Base-by-base conservation (phyloP, 2,113 vertebrate genomes). In the Ammodramus savannarum region DNA sequence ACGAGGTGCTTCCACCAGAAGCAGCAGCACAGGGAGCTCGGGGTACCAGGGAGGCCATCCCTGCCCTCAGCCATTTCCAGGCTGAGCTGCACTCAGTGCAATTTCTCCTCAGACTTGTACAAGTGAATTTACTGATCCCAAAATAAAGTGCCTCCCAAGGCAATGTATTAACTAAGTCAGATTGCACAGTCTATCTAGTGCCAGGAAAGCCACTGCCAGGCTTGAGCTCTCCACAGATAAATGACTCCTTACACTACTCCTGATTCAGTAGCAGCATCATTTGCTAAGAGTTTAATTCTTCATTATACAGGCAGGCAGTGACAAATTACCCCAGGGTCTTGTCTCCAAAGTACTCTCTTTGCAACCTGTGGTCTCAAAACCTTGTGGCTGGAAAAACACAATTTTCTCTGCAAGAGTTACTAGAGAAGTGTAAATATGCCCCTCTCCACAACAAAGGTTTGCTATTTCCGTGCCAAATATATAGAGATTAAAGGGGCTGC, bases 141-240 rank as follows among this genome's bases (percentile, higher is more conserved):
- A 90, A 96, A 95, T 82, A 76, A 95, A 90, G 41, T 36, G 41
- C 82, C 20, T 73, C 92, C 55, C 2, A 5, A 86, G 92, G 82
- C 72, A 93, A 74, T 83, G 62, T 80, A 93, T 93, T 95, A 94
- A 85, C 63, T 16, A 76, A 87, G 93, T 59, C 66, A 59, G 57
- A 80, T 51, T 93, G 51, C 75, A 66, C 26, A 55, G 79, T 16
- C 1, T 62, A 80, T 62, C 63, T n/a, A 73, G 46, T 13, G 46
- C 31, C 59, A 80, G 54, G 55, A 83, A 83, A 71, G 82, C 32
- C 88, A 94, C 41, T 6, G 55, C 51, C 55, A 36, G 66, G 63
- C 51, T 55, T 39, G 49, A 94, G 59, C 3, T 19, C 83, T 86
- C 51, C 63, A 62, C 46, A 62, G 79, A 92, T 27, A 80, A 93